Evolutionary conservation across 2,797 vertebrate species (phyloP).

Genomic region (Sorex maritimensis): DNA sequence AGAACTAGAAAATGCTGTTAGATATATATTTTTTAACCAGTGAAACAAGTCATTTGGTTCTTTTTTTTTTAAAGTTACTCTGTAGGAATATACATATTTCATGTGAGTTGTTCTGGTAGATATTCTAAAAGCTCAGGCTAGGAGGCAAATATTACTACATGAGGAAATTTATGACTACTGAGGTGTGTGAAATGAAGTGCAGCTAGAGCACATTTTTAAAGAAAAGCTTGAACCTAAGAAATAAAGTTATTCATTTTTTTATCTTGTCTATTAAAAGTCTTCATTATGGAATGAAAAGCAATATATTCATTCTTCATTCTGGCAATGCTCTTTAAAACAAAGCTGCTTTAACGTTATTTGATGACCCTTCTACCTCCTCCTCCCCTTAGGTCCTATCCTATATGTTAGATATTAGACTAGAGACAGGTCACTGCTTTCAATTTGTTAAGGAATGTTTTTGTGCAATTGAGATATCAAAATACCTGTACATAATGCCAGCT

Average conservation of each 20-base stretch:
- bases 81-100: constrained; percentile 88
- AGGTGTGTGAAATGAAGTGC: constrained; percentile 68
- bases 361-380: neutral
- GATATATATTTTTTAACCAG: constrained; percentile 71
- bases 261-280: constrained; percentile 70
- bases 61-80: constrained; percentile 77
- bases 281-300: constrained; percentile 49
- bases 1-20: constrained; percentile 87
- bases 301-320: neutral
- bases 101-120: constrained; percentile 83
- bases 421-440: constrained; percentile 74
- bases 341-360: neutral
- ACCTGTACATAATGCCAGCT: constrained; percentile 74
- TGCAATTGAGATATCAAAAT: constrained; percentile 77
- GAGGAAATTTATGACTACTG: constrained; percentile 76
- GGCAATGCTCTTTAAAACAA: constrained; percentile 28
- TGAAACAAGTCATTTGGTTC: constrained; percentile 83
- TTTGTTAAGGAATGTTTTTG: constrained; percentile 80
- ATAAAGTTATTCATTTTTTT: constrained; percentile 56
- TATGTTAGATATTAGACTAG: neutral
- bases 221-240: constrained; percentile 59
- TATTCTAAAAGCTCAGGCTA: constrained; percentile 86
- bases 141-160: constrained; percentile 74
- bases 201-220: constrained; percentile 62
- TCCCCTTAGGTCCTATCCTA: constrained; percentile 1